Percentiles rank a stretch among this genome's conserved stretches.
Conservation (phyloP, 1,140 invertebrate genomes). For the Parapsyche elsis region DNA sequence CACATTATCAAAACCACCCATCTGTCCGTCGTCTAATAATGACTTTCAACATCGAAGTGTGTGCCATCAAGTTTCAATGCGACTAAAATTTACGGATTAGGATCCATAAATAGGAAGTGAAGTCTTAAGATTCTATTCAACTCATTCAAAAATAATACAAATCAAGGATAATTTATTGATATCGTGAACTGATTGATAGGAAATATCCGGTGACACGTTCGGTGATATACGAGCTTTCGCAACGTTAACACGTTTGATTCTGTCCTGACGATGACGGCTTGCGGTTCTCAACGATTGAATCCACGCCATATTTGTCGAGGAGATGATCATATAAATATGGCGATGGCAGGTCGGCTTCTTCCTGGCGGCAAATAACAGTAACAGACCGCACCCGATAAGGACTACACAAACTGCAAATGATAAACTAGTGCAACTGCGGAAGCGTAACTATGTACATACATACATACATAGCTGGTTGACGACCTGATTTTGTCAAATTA, state of each 20-base stretch:
- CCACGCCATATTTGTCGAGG: not conserved
- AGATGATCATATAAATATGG: conserved; percentile 1
- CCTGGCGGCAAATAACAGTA: conserved; percentile 21
- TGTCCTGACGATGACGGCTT: not conserved
- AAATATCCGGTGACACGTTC: not conserved
- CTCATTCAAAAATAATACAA: not conserved
- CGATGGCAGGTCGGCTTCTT: not conserved
- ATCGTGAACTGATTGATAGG: not conserved
- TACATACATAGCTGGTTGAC: not conserved
- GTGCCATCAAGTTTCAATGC: too few species aligned
- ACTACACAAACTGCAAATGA: not conserved
- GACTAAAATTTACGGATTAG: too few species aligned
- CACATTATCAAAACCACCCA: too few species aligned
- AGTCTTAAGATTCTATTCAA: too few species aligned
- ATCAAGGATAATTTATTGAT: not conserved
- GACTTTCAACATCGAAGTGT: too few species aligned
- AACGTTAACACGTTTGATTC: not conserved
- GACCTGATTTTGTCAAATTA: not conserved
- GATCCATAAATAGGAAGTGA: too few species aligned
- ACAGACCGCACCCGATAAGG: not conserved
- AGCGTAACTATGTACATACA: not conserved
- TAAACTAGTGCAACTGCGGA: not conserved
- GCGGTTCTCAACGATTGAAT: not conserved
- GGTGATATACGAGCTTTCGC: not conserved
- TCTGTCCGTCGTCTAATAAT: too few species aligned